Evolutionary conservation across 1,140 invertebrate genomes (phyloP).

Genomic region (Drosophila auraria): DNA sequence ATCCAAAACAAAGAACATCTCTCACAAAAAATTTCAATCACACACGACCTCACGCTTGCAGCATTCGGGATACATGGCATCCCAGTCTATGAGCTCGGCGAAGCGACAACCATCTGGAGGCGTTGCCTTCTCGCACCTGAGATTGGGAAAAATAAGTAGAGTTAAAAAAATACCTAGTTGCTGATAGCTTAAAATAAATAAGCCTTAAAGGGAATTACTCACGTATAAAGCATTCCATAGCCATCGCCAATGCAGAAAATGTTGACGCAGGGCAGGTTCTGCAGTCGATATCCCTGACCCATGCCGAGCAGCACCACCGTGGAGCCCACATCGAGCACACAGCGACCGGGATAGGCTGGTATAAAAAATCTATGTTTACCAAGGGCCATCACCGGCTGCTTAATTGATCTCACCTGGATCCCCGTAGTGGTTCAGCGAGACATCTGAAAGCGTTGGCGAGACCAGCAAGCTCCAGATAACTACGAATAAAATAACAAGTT

Average conservation of each 20-base stretch:
- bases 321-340: constrained; percentile 51
- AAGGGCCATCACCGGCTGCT: too few relatives aligned
- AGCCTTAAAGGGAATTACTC: constrained; percentile 8
- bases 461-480: constrained; percentile 6
- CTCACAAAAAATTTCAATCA: constrained; percentile 21
- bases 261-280: constrained; percentile 31
- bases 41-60: constrained; percentile 49
- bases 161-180: too few relatives aligned
- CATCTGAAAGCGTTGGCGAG: neutral
- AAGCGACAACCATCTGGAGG: constrained; percentile 40
- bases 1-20: neutral
- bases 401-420: constrained; percentile 34
- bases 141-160: neutral
- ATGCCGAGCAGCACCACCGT: constrained; percentile 20
- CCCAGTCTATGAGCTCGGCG: constrained; percentile 19
- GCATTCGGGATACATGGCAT: constrained; percentile 37
- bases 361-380: neutral
- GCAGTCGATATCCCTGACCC: constrained; percentile 24
- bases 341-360: constrained; percentile 52
- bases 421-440: constrained; percentile 31
- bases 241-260: constrained; percentile 54
- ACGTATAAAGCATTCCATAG: constrained; percentile 53
- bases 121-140: constrained; percentile 33
- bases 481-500: constrained; percentile 1
- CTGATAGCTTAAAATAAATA: too few relatives aligned